Base-by-base conservation (phyloP, 1,140 invertebrate species). In the Drosophila orena region DNA sequence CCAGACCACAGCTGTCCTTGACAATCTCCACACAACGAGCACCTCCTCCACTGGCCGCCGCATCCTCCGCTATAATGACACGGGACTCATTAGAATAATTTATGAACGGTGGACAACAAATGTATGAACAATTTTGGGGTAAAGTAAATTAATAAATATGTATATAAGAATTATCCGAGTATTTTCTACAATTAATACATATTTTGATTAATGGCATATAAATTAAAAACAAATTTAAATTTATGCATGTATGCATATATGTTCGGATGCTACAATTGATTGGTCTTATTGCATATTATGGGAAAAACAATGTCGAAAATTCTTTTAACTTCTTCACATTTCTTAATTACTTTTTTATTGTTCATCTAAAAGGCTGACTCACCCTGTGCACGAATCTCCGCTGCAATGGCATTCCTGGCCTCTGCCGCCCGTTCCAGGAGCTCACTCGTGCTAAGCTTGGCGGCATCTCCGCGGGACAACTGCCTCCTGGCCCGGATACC, bases 1-100 rank as follows among this genome's bases (percentile, higher is more conserved):
- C 98, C 42, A 98, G 93, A 10, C 97, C 97, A 68, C 97, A 96
- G 65, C 96, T 96, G 79, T 98, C 97, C 91, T 98, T 98, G 15
- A 95, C 93, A 73, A 98, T 94, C 57, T 94, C 94, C 40, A 97
- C 94, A 24, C 70, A 71, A 6, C 91, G 81, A 37, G 91, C 77
- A 10, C 91, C 91, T 12, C 35, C 84, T 17, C 71, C 84, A 24
- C 11, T 50, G n/a, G 65, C 66, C 20, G 71, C 75, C 40, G 61
- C 72, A 72, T 88, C 84, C 40, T 88, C 84, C 12, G 88, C 88
- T 72, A 30, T 44, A 66, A 37, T 24, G 40, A 58, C 44, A 12
- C 1, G 3, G 12, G 10, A 6, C 38, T 40, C 2, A 14, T 57
- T 35, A 44, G 5, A 22, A 57, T 12, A 10, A 17, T 17, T 22